Conservation (phyloP, 2,797 vertebrate species). For the Falco biarmicus region DNA sequence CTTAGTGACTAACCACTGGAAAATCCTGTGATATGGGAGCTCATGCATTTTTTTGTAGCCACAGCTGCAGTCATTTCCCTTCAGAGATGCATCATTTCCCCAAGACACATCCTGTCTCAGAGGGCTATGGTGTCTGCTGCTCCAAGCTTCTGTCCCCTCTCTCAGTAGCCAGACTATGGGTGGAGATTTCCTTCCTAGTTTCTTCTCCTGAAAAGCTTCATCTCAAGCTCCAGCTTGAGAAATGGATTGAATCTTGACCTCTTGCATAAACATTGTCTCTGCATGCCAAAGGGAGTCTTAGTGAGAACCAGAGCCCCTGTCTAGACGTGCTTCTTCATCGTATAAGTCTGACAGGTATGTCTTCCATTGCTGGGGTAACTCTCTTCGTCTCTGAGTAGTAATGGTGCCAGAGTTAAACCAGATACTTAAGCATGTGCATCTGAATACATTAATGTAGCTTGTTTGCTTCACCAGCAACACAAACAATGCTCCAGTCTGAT, state of each 20-base stretch:
- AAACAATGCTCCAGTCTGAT: background rate
- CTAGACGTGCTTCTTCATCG: constrained; percentile 53
- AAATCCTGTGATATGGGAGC: constrained; percentile 73
- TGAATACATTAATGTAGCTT: background rate
- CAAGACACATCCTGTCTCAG: constrained; percentile 77
- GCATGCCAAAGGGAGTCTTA: constrained; percentile 42
- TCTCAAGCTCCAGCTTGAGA: constrained; percentile 42
- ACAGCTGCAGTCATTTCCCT: constrained; percentile 79
- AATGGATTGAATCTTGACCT: constrained; percentile 63
- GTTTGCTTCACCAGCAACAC: background rate
- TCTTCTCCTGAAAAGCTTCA: constrained; percentile 59
- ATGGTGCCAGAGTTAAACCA: background rate
- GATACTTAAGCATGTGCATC: background rate
- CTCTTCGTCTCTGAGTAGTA: background rate
- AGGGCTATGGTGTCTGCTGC: constrained; percentile 58
- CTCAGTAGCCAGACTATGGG: constrained; percentile 43
- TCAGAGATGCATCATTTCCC: constrained; percentile 72
- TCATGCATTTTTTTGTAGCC: constrained; percentile 58
- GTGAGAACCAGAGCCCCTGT: constrained; percentile 45
- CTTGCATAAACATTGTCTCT: constrained; percentile 66
- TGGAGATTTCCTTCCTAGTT: constrained; percentile 76
- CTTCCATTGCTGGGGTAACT: background rate
- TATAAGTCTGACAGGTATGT: background rate
- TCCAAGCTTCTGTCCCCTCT: constrained; percentile 43
- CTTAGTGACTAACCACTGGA: constrained; percentile 76